A percentile compares a stretch with the other conserved stretches of the same genome.
Evolutionary conservation across 2,888 invertebrate species (phyloP).

Genomic region (Calameuta pallipes): DNA sequence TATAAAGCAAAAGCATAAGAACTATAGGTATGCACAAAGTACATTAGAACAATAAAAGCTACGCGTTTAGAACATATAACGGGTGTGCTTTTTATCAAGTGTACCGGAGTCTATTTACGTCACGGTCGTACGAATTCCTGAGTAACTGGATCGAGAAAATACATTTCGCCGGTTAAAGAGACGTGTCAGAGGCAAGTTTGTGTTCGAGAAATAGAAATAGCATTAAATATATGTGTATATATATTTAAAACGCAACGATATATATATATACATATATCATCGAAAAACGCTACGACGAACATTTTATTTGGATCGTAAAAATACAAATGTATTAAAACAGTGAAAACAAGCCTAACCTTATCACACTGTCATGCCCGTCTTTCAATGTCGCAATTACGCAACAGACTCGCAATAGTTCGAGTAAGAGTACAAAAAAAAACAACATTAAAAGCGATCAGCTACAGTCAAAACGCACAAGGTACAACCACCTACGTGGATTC

Average conservation of each 20-base stretch:
- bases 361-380: not conserved
- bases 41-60: not conserved
- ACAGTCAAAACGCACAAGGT: not conserved
- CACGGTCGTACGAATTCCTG: not conserved
- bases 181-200: not conserved
- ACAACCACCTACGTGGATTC: not conserved
- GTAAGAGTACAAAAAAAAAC: not conserved
- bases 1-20: not conserved
- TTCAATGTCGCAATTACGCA: slow-evolving; percentile 15
- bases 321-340: not conserved
- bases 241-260: no score
- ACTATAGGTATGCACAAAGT: not conserved
- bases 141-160: not conserved
- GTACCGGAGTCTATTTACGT: not conserved
- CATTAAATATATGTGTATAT: no score
- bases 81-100: not conserved
- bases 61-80: not conserved
- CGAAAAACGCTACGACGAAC: not conserved
- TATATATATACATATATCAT: no score
- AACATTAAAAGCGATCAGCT: not conserved
- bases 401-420: not conserved
- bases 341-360: not conserved
- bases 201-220: not conserved
- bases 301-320: not conserved
- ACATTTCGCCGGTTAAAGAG: not conserved